phyloP scores from a whole-genome alignment of 2,888 invertebrate species.

The Aquatica leii region DNA sequence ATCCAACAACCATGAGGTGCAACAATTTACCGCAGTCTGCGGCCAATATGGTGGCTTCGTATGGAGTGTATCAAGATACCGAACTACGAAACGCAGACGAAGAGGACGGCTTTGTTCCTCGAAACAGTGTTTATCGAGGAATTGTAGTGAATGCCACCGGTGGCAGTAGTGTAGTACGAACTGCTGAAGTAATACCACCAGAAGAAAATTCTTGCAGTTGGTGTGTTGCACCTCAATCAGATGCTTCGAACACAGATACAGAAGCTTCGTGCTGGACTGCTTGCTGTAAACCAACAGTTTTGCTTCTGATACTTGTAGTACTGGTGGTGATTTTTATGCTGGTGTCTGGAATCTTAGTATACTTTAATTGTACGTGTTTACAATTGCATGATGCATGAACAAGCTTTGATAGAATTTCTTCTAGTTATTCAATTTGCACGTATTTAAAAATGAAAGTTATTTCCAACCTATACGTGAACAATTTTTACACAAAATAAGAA shows the following conservation, averaged over 20 bases:
- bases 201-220: conserved; percentile 48
- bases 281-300: conserved; percentile 67
- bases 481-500: no score
- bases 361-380: conserved; percentile 66
- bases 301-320: conserved; percentile 65
- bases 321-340: conserved; percentile 67
- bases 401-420: not conserved
- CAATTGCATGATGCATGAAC: not conserved
- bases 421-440: no score
- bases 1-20: conserved; percentile 25
- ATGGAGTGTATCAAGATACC: conserved; percentile 59
- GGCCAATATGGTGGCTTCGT: conserved; percentile 58
- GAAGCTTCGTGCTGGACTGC: conserved; percentile 57
- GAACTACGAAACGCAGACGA: conserved; percentile 50
- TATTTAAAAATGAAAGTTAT: no score
- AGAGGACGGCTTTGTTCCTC: conserved; percentile 55
- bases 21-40: conserved; percentile 33
- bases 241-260: conserved; percentile 32
- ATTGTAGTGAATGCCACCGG: conserved; percentile 59
- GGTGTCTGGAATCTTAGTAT: conserved; percentile 67
- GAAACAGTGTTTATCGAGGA: conserved; percentile 50
- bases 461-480: no score
- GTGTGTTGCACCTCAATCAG: conserved; percentile 49
- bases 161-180: conserved; percentile 53
- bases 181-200: conserved; percentile 26